Evolutionary conservation across 92 coral and sea anemone genomes (phyloP), one percentile per base, ranked within the genome.

Genomic region (Phymanthus crucifer): DNA sequence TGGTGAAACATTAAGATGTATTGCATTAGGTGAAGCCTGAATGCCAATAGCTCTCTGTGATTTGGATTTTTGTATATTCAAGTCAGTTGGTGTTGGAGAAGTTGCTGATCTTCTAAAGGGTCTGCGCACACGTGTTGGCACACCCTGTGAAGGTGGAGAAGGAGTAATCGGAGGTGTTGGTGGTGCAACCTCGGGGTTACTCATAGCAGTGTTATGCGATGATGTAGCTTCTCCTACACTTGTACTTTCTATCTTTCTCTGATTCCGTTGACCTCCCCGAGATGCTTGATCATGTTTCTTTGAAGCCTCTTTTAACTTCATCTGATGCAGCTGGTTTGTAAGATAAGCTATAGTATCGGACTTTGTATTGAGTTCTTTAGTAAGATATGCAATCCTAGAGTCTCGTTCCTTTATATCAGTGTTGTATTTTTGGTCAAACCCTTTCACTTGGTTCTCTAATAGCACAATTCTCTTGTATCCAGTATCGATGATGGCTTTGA

Each of bases 291-390:
- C 85, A 52, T 80, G 75, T 17, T 82, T 87, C 78, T 90, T 91
- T 65, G 89, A 85, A 61, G 86, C 79, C 26, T 87, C 81, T 79
- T 86, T 89, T 76, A 96, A 58, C 67, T 96, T 96, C 31, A 88
- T 82, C 66, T 83, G 91, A 75, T 96, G 99, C 21, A 96, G 89
- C 67, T 96, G 99, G 17, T 88, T 93, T 71, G 99, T 93, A 52
- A 96, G 93, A 82, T 93, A 93, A 10, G 99, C 99, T 47, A 93
- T 68, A 32, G 93, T 84, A 83, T 92, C 99, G 18, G 99, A 94
- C 70, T 96, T 96, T 47, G 90, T 84, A 75, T 93, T 93, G 45
- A 96, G 94, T 87, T 96, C 99, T 54, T 78, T 86, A 19, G 90
- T 82, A 17, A 93, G 83, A 37, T 89, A 79, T 17, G 88, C 75